Evolutionary conservation across 1,140 invertebrate genomes (phyloP), one percentile per base, ranked within the genome.

Genomic region (Drosophila lacertosa): DNA sequence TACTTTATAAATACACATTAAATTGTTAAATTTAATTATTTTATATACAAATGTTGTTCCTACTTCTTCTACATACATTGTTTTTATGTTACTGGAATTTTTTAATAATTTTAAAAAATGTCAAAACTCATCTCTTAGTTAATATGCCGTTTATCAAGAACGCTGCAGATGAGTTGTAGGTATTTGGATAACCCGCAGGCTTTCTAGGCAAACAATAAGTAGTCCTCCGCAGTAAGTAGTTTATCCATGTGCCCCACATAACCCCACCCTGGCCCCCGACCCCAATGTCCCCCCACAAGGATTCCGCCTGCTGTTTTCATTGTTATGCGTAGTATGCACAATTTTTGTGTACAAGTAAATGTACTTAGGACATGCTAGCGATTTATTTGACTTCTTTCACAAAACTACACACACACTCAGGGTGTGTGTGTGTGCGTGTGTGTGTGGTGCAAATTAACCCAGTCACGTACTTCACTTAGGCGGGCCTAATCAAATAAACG

Each of bases 401-500:
- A 55, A 40, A 82, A 74, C 55, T 59, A 73, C 45, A 35, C 50
- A 29, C 16, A 66, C 45, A 37, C 40, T 32, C n/a, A 48, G 29
- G 2, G n/a, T 40, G 51, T 48, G 50, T 39, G 9, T 18, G 20
- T 2, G 35, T 45, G 45, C 42, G 35, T 48, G 48, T 40, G 33
- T 64, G 29, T 44, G 35, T 35, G 42, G 64, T 68, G 72, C 77
- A 84, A 86, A 86, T 84, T 84, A 84, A 88, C 77, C 77, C 81
- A 77, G 63, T 70, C 81, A 86, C 81, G 81, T 84, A 84, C 76
- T 63, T 42, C 81, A 76, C 81, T 84, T 80, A 86, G 80, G 54
- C 73, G 57, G 57, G 76, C 81, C 80, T 84, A 84, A 84, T 80
- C 80, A 84, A 86, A 84, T 84, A 84, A 78, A 86, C 75, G 80